A percentile compares a stretch with the other conserved stretches of the same genome.
Evolutionary conservation across 2,888 invertebrate species (phyloP).

Genomic region (Drosophila limbata): DNA sequence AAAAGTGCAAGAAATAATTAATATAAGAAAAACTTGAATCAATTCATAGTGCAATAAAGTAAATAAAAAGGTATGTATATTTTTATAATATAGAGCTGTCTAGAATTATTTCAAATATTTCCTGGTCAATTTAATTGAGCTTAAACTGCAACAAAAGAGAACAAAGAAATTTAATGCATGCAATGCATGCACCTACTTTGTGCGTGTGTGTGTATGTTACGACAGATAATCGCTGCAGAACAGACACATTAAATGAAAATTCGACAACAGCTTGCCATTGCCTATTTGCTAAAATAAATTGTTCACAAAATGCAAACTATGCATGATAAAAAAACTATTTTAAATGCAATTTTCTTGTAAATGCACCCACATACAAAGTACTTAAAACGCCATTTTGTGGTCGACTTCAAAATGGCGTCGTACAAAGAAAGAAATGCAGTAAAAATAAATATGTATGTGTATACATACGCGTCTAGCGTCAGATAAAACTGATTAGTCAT

Average conservation of each 20-base stretch:
- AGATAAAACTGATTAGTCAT: constrained; percentile 40
- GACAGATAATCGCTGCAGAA: not conserved
- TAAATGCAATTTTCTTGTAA: constrained; percentile 10
- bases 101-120: not conserved
- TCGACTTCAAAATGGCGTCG: constrained; percentile 50
- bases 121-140: not conserved
- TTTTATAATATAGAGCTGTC: not conserved
- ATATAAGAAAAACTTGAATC: not conserved
- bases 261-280: not conserved
- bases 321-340: not conserved
- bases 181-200: constrained; percentile 3
- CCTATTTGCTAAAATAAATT: not conserved
- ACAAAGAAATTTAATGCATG: constrained; percentile 28
- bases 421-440: constrained; percentile 39
- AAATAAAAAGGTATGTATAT: constrained; percentile 39
- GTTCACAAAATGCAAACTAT: not conserved
- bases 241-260: not conserved
- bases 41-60: constrained; percentile 6
- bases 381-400: constrained; percentile 33
- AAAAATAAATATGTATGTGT: not conserved
- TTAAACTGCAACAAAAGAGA: not conserved
- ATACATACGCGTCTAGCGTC: not conserved
- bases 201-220: constrained; percentile 1
- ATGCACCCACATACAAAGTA: not conserved
- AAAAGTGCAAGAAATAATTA: not conserved